phyloP scores from a whole-genome alignment of 2,113 vertebrate genomes.

The Picathartes gymnocephalus region DNA sequence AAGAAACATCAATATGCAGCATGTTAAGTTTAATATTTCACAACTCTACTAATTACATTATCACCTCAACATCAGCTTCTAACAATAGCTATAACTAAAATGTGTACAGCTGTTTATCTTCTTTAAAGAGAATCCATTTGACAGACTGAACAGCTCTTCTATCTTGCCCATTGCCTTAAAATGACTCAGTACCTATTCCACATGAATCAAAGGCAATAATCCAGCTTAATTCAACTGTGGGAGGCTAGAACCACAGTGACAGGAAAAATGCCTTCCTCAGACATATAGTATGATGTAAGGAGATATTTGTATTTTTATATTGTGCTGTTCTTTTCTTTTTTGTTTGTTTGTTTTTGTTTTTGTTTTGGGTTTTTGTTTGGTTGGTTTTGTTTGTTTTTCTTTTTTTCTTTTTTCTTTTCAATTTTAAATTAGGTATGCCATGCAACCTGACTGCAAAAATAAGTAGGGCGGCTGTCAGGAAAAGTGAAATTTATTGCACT shows the following conservation, averaged over 20 bases:
- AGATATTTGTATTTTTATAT: background rate
- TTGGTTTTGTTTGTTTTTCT: no score
- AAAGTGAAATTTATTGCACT: background rate
- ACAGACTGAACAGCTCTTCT: background rate
- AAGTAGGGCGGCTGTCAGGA: background rate
- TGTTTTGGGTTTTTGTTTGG: fast-evolving
- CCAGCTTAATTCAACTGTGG: background rate
- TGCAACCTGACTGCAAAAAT: background rate
- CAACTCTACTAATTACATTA: slow-evolving; percentile 27
- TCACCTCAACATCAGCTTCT: background rate
- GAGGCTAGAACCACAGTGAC: background rate
- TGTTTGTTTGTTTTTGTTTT: no score
- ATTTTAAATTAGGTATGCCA: background rate
- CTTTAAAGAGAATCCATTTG: background rate
- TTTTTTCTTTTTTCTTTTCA: background rate
- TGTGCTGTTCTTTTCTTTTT: background rate
- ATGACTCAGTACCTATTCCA: background rate
- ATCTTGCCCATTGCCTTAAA: background rate
- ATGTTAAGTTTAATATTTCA: background rate
- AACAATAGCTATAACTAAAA: slow-evolving; percentile 6
- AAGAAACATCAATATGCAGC: background rate
- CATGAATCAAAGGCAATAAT: background rate
- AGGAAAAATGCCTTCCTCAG: background rate
- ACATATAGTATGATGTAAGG: background rate
- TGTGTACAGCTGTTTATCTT: background rate